Percentiles rank a stretch among this genome's conserved stretches.
These are phyloP conservation scores for Oreochromis mossambicus DNA, from an alignment of 2,797 vertebrate species.

Conservation along the genomic window DNA sequence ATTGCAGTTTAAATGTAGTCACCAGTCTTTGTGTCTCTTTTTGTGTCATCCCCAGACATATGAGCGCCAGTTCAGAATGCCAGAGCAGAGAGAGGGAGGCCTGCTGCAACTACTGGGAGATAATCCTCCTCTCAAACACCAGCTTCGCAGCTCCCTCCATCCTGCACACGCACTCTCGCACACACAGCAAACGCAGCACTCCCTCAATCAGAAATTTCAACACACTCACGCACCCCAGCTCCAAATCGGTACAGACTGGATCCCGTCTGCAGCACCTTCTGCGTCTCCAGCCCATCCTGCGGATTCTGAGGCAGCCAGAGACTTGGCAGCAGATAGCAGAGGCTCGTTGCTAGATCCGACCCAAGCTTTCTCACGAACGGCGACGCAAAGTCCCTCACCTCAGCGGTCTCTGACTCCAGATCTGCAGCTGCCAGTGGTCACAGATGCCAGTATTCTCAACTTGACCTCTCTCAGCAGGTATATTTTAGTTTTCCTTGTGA, in stretches of 20 bases:
- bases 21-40: conserved; percentile 42
- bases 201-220: conserved; percentile 58
- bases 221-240: conserved; percentile 52
- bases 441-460: conserved; percentile 76
- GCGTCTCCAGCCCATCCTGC: conserved; percentile 77
- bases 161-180: conserved; percentile 47
- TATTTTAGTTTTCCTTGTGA: not conserved
- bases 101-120: conserved; percentile 90
- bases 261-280: conserved; percentile 76
- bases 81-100: conserved; percentile 84
- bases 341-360: conserved; percentile 74
- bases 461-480: conserved; percentile 75
- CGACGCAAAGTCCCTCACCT: conserved; percentile 65
- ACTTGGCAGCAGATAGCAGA: conserved; percentile 78
- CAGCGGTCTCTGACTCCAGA: conserved; percentile 71
- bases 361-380: conserved; percentile 80
- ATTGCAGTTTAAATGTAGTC: conserved; percentile 38
- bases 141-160: conserved; percentile 84
- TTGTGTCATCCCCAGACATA: conserved; percentile 81
- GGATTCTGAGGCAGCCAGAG: conserved; percentile 80
- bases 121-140: conserved; percentile 92
- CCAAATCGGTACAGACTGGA: conserved; percentile 87
- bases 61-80: conserved; percentile 86
- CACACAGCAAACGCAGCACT: conserved; percentile 54
- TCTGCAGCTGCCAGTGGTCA: conserved; percentile 72